phyloP scores from a whole-genome alignment of 2,888 invertebrate genomes.

The Noctua pronuba region DNA sequence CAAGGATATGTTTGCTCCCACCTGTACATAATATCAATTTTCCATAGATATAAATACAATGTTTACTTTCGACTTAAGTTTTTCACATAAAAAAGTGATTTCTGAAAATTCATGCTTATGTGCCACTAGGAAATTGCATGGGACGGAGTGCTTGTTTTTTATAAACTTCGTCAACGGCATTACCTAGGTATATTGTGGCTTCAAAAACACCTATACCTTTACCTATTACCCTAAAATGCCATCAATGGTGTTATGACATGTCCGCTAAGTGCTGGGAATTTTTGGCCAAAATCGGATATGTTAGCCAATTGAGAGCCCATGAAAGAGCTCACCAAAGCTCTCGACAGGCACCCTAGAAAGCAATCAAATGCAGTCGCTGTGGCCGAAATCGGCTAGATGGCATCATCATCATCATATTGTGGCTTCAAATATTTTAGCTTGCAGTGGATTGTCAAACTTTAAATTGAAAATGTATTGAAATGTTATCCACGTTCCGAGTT shows the following conservation, averaged over 20 bases:
- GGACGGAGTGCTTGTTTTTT: background rate
- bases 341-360: too few species aligned
- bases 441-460: conserved; percentile 11
- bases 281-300: too few species aligned
- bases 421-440: conserved; percentile 16
- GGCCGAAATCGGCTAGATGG: too few species aligned
- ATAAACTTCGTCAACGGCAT: background rate
- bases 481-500: conserved; percentile 51
- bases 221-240: too few species aligned
- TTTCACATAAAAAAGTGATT: background rate
- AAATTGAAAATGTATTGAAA: conserved; percentile 43
- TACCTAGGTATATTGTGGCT: background rate
- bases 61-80: background rate
- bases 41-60: background rate
- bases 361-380: too few species aligned
- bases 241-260: too few species aligned
- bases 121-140: background rate
- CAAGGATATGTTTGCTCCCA: background rate
- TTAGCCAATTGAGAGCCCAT: too few species aligned
- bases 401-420: background rate
- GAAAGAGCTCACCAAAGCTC: too few species aligned
- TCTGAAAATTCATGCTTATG: background rate
- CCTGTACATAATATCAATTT: background rate
- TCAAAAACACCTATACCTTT: too few species aligned
- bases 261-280: too few species aligned